Base-by-base conservation (phyloP, 2,797 vertebrate genomes). In the Perodicticus potto region DNA sequence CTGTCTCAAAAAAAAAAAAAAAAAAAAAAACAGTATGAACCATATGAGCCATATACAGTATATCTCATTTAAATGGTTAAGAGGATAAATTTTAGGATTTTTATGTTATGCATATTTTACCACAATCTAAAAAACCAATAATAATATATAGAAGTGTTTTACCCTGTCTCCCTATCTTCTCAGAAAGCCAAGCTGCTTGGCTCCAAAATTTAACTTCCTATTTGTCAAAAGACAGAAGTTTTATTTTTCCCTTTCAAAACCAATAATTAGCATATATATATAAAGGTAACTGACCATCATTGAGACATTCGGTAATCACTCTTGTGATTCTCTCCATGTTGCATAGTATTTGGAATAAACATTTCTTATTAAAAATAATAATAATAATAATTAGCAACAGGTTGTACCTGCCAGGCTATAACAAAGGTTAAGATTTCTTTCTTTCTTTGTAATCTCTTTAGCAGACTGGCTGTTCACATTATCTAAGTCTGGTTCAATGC, bases 191-290 rank as follows among this genome's bases (percentile, higher is more conserved):
- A 81, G 23, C 23, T 19, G 16, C 67, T 61, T 87, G 67, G 29
- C 37, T 91, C 67, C 25, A 82, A 69, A 59, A 93, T 32, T 10
- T 43, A 94, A 91, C 53, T 53, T 84, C 37, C 88, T 59, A 49
- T 23, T 89, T 86, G 49, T 61, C 73, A 72, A 89, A 87, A 93
- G 43, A 86, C 0, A 77, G 10, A 59, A 70, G 45, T 49, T 87
- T 90, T 77, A 65, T 72, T 90, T 91, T 78, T 77, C 57, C 83
- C 78, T 88, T 72, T 78, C 65, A 74, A 49, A 53, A 83, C 67
- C 1, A 19, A 84, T 20, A 59, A 32, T 25, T 34, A 55, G 25
- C 40, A 84, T 9, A 3, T 34, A 65, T 19, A 14, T 53, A 53
- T 53, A 53, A 53, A 53, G 14, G 14, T 53, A 53, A 14, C 49